Evolutionary conservation across 1,140 invertebrate species (phyloP), one percentile per base, ranked within the genome.

Genomic region (Augochlora pura): DNA sequence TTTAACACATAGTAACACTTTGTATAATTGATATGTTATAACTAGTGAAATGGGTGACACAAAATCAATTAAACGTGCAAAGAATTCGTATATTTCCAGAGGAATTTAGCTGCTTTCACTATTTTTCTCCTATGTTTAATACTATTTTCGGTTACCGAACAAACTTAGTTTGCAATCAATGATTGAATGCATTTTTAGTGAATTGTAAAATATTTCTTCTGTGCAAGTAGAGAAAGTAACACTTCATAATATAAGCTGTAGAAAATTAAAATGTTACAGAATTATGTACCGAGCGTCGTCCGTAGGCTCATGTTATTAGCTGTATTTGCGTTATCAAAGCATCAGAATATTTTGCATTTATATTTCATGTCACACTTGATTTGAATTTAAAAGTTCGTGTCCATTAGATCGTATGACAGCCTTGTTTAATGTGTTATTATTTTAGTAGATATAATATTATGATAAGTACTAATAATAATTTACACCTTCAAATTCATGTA

Each of bases 341-440:
- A 73, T 39, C 25, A 23, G 72, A 46, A 46, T 72, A 5, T 63
- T 66, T 23, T 39, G 27, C 54, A 71, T 77, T 71, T 77, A 66
- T 49, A 62, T 42, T 63, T 63, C 39, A 57, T 49, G 18, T 72
- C 39, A 25, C 52, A 75, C n/a, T 59, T 71, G 14, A 38, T 32
- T 46, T 1, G 25, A 67, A 39, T 25, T 62, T 49, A 68, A 21
- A 46, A 32, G n/a, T 25, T 25, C 25, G 2, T 69, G 16, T 59
- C 14, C 39, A 49, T 49, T 21, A n/a, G 69, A 49, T 32, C 32
- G 52, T 6, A 38, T 18, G 21, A 54, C 27, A 21, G 54, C 52
- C 27, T 42, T 10, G 25, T 64, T 54, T 16, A 63, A 8, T 23
- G 42, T 72, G 10, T 54, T 63, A 70, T 49, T 64, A 65, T 14